A percentile compares a stretch with the other conserved stretches of the same genome.
phyloP scores from a whole-genome alignment of 2,888 invertebrate species.

The Netelia melanura region DNA sequence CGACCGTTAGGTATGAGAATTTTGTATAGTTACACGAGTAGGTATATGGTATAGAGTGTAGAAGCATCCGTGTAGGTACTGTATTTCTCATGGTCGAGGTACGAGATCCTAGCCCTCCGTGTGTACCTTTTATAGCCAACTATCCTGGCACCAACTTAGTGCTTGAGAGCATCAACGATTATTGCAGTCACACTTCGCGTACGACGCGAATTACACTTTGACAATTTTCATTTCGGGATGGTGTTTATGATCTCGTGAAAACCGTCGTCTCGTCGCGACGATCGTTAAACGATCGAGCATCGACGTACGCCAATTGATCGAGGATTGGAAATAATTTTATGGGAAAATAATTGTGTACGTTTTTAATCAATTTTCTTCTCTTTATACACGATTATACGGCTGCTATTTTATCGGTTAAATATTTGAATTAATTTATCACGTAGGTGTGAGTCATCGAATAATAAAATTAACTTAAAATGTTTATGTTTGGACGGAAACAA shows the following conservation, averaged over 20 bases:
- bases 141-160: conserved; percentile 59
- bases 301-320: too few relatives aligned
- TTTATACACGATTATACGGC: too few relatives aligned
- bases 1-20: conserved; percentile 79
- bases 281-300: background rate
- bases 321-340: too few relatives aligned
- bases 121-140: conserved; percentile 53
- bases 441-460: too few relatives aligned
- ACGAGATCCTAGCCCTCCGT: background rate
- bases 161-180: conserved; percentile 68
- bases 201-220: conserved; percentile 42
- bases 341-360: too few relatives aligned
- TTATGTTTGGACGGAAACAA: too few relatives aligned
- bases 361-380: too few relatives aligned
- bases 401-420: too few relatives aligned
- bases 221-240: conserved; percentile 20
- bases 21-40: conserved; percentile 45
- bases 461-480: too few relatives aligned
- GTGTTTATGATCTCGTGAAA: background rate
- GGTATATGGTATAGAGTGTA: conserved; percentile 34
- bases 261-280: background rate
- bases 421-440: too few relatives aligned
- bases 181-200: conserved; percentile 32
- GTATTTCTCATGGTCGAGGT: conserved; percentile 29
- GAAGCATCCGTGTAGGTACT: conserved; percentile 21